Evolutionary conservation across 2,113 vertebrate species (phyloP).

Genomic region (Tragelaphus scriptus): DNA sequence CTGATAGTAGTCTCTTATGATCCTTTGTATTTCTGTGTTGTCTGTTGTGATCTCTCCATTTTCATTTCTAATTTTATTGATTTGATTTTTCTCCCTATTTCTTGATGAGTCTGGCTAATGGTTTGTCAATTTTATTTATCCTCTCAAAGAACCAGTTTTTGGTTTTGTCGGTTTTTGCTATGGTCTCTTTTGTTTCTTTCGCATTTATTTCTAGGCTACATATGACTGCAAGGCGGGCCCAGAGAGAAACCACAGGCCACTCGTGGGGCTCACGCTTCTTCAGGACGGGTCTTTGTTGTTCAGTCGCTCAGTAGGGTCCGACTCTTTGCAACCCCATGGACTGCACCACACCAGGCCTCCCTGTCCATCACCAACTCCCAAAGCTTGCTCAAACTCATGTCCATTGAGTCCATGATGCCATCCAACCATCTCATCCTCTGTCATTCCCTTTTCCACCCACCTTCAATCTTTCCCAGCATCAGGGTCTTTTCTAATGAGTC

Average conservation of each 20-base stretch:
- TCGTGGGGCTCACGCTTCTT: neutral
- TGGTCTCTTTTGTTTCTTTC: too few relatives aligned
- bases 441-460: neutral
- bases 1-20: too few relatives aligned
- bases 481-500: neutral
- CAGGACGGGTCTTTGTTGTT: neutral
- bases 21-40: too few relatives aligned
- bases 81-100: too few relatives aligned
- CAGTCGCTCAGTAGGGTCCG: neutral
- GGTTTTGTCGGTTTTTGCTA: too few relatives aligned
- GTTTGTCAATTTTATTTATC: too few relatives aligned
- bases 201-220: neutral
- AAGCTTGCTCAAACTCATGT: neutral
- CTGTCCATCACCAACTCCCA: neutral
- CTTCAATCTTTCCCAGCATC: neutral
- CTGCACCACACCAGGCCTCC: rapidly evolving
- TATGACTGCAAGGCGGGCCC: neutral
- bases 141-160: too few relatives aligned
- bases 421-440: neutral
- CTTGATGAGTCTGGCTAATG: too few relatives aligned
- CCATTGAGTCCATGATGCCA: neutral
- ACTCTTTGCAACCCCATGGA: neutral
- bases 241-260: neutral
- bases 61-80: too few relatives aligned
- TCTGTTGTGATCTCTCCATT: too few relatives aligned